Evolutionary conservation across 2,888 invertebrate genomes (phyloP), one percentile per base, ranked within the genome.

Genomic region (Ceraclea dissimilis): DNA sequence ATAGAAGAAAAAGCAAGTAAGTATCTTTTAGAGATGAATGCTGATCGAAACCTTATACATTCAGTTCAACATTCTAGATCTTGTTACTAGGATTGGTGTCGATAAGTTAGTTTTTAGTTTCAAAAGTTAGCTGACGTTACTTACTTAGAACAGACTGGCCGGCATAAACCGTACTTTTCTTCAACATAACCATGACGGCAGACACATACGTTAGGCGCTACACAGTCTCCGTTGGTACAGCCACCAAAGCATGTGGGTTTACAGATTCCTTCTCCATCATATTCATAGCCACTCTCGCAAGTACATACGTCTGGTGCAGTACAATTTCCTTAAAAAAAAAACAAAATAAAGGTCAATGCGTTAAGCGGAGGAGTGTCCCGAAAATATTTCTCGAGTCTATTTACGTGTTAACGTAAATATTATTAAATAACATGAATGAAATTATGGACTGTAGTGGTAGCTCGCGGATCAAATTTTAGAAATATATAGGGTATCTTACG

Each of bases 281-380:
- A 56, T 47, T 70, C 68, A 64, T 73, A 80, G 10, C 82, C 81
- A 61, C 72, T 60, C 57, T 72, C 75, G 65, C 85, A 86, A n/a
- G 74, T 67, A 64, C 86, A 86, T 1, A 69, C 70, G 63, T 84
- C 80, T 1, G 79, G 78, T 1, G 74, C 72, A 44, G 74, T 73
- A 61, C 81, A 81, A 51, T 74, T 73, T 18, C 78, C 76, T 64
- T 31, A n/a, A 58, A 31, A 8, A 16, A 44, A 44, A 11, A 46
- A 46, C 5, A 17, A 46, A 46, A 46, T 43, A 34, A 19, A 34
- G n/a, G 21, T 34, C n/a, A n/a, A n/a, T n/a, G n/a, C n/a, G n/a
- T n/a, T n/a, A n/a, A n/a, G n/a, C n/a, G n/a, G n/a, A n/a, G n/a
- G n/a, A n/a, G n/a, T n/a, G n/a, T n/a, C n/a, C n/a, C n/a, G n/a